Conservation (phyloP, 2,113 vertebrate species). For the Oreochromis niloticus region DNA sequence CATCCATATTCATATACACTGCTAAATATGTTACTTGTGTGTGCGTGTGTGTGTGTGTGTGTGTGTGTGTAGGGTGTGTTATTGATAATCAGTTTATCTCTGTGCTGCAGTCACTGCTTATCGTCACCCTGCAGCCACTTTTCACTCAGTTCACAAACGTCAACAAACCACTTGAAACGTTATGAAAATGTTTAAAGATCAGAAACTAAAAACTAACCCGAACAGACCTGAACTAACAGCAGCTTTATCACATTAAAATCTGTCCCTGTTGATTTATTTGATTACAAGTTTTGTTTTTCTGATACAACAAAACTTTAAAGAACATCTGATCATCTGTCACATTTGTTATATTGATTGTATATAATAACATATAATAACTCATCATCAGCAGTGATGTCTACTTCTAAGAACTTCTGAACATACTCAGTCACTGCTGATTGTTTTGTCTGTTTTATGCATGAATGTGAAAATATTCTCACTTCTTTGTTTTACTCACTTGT, state of each 20-base stretch:
- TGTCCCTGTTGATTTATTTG: background rate
- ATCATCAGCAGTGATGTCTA: background rate
- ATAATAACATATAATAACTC: background rate
- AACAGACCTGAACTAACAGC: background rate
- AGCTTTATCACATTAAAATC: background rate
- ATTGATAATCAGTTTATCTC: background rate
- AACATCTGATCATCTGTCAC: background rate
- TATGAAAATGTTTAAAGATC: background rate
- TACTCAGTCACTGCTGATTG: background rate
- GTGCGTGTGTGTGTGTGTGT: rapidly evolving
- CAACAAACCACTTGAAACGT: background rate
- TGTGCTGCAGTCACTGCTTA: background rate
- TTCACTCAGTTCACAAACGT: background rate
- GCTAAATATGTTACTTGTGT: background rate
- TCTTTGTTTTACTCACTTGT: conserved; percentile 24
- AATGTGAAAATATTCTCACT: background rate
- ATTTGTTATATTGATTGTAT: background rate
- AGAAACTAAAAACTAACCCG: background rate
- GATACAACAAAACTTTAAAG: background rate
- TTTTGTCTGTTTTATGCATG: background rate
- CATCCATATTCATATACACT: background rate
- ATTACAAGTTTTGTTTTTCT: background rate
- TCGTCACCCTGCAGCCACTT: background rate
- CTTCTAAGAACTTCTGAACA: background rate
- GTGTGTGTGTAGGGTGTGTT: background rate